These are phyloP conservation scores for Catharus ustulatus DNA, from an alignment of 2,797 vertebrate species.

Conservation along the genomic window DNA sequence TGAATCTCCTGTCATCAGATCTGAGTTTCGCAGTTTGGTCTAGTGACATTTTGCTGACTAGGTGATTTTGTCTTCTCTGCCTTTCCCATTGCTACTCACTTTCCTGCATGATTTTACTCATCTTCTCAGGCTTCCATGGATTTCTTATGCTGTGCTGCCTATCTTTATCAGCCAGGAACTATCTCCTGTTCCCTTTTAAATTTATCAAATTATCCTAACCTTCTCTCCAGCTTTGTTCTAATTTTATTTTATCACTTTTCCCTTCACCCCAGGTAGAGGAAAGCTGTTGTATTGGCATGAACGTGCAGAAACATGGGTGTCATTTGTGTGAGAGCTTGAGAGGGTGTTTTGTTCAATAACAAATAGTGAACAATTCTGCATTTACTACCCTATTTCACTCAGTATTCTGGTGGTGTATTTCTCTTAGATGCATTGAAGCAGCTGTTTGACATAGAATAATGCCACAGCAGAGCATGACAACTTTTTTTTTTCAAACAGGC, in stretches of 20 bases:
- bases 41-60: background rate
- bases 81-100: background rate
- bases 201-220: background rate
- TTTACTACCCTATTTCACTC: background rate
- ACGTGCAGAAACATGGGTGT: background rate
- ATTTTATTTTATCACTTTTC: background rate
- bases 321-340: background rate
- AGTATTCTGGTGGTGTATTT: background rate
- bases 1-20: background rate
- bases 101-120: background rate
- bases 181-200: background rate
- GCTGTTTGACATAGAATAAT: slow-evolving; percentile 16
- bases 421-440: background rate
- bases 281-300: background rate
- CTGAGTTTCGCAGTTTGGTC: background rate
- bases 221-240: background rate
- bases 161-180: background rate
- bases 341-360: background rate
- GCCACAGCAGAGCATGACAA: background rate
- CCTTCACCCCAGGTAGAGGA: background rate
- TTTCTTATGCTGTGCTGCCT: background rate
- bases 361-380: background rate
- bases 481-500: background rate
- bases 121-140: background rate
- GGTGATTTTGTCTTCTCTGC: background rate